Conservation (phyloP, 1,140 invertebrate genomes). For the Anastrepha obliqua region DNA sequence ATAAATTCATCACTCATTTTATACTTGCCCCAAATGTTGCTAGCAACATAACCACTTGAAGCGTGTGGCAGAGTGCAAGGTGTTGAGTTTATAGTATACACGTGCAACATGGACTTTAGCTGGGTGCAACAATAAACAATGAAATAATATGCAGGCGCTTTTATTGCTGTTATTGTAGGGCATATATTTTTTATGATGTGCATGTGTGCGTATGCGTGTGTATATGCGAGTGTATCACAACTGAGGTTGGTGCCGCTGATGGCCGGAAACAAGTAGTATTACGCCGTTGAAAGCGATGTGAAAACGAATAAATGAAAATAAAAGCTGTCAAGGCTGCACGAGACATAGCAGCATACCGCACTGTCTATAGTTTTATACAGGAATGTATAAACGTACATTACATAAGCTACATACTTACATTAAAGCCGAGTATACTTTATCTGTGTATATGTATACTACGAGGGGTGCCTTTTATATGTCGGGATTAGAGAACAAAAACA, state of each 20-base stretch:
- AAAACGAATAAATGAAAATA: constrained; percentile 41
- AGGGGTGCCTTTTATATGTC: no score
- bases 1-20: constrained; percentile 53
- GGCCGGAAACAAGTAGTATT: constrained; percentile 51
- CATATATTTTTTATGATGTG: not conserved
- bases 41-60: constrained; percentile 49
- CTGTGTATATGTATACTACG: no score
- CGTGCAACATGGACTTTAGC: constrained; percentile 32
- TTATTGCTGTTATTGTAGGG: not conserved
- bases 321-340: constrained; percentile 38
- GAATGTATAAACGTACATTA: no score
- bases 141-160: constrained; percentile 5
- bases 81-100: constrained; percentile 40
- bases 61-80: constrained; percentile 37
- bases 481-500: no score
- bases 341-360: not conserved
- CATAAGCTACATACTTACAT: no score
- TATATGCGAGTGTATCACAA: not conserved
- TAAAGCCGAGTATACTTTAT: no score
- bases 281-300: constrained; percentile 31
- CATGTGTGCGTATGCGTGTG: not conserved
- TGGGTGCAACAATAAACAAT: constrained; percentile 40
- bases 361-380: no score
- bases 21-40: constrained; percentile 50
- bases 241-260: constrained; percentile 22